Conservation (phyloP, 1,140 invertebrate genomes). For the Paraescarpia echinospica region DNA sequence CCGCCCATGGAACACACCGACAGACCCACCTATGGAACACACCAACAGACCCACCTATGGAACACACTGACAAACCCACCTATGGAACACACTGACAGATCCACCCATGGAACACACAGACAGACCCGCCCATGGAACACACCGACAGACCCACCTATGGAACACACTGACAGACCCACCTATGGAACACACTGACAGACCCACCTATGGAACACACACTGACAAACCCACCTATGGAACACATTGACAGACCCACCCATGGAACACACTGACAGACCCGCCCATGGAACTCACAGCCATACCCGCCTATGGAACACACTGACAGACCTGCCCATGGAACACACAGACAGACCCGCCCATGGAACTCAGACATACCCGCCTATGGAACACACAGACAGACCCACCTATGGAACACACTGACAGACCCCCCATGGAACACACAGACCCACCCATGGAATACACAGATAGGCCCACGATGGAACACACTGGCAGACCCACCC, state of each 20-base stretch:
- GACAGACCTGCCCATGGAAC: background rate
- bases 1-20: background rate
- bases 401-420: background rate
- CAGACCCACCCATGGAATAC: background rate
- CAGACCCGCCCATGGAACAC: background rate
- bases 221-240: no score
- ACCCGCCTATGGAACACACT: background rate
- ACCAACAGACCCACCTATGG: background rate
- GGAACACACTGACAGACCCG: background rate
- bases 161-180: no score
- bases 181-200: no score
- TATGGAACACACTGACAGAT: background rate
- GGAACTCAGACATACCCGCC: no score
- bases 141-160: background rate
- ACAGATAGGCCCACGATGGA: background rate
- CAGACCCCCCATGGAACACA: background rate
- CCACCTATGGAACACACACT: no score
- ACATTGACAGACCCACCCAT: no score
- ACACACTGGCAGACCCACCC: background rate
- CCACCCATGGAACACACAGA: background rate
- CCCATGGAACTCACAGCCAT: background rate
- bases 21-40: background rate
- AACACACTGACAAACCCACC: background rate
- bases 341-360: background rate
- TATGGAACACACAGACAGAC: background rate